A percentile compares a stretch with the other conserved stretches of the same genome.
Evolutionary conservation across 2,797 vertebrate species (phyloP).

Genomic region (Distichodus sexfasciatus): DNA sequence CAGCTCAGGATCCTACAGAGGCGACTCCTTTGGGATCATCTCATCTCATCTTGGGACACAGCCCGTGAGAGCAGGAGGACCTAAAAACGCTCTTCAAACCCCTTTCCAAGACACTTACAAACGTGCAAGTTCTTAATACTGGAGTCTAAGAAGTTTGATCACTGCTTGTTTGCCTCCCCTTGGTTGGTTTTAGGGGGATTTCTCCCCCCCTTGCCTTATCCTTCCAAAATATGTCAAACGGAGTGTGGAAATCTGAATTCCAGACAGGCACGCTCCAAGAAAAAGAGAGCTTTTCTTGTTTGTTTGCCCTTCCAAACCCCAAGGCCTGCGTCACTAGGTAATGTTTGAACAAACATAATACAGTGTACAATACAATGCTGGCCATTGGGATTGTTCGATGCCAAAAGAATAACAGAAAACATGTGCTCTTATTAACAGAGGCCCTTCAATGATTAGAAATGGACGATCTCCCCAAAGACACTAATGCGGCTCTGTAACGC

Average conservation of each 20-base stretch:
- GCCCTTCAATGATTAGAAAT: constrained; percentile 7
- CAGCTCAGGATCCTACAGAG: not conserved
- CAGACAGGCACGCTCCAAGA: not conserved
- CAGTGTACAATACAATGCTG: constrained; percentile 46
- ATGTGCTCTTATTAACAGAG: not conserved
- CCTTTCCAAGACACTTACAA: not conserved
- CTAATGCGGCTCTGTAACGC: too few relatives aligned
- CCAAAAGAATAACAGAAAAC: constrained; percentile 46
- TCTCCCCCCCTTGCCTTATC: constrained; percentile 13
- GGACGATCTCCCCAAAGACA: too few relatives aligned
- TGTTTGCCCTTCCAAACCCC: not conserved
- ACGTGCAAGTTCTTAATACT: not conserved
- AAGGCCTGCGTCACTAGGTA: constrained; percentile 1
- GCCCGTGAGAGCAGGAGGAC: constrained; percentile 15
- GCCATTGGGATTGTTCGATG: constrained; percentile 47
- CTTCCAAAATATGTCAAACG: constrained; percentile 5
- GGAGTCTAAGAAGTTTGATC: not conserved
- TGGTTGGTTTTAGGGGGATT: constrained; percentile 20
- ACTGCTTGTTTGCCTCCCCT: not conserved
- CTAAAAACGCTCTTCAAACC: not conserved
- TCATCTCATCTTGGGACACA: constrained; percentile 32
- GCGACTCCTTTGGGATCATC: constrained; percentile 33
- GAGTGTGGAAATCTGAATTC: constrained; percentile 18
- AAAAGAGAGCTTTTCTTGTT: constrained; percentile 2
- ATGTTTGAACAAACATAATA: too few relatives aligned